phyloP scores from a whole-genome alignment of 2,888 invertebrate species.

The Meandrusa payeni region DNA sequence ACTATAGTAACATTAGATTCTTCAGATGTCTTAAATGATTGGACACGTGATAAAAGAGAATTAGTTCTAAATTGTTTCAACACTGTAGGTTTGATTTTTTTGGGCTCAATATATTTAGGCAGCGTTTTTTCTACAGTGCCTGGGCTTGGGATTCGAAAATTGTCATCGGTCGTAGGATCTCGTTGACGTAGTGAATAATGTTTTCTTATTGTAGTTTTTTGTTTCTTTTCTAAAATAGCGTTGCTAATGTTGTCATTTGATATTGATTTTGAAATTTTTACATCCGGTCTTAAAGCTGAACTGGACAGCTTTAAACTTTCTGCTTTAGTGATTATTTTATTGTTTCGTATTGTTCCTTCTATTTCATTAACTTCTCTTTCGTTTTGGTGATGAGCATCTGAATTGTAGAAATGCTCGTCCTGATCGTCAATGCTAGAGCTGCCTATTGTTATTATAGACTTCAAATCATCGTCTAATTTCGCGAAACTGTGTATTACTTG shows the following conservation, averaged over 20 bases:
- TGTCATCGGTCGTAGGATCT: conserved; percentile 63
- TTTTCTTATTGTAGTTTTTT: conserved; percentile 57
- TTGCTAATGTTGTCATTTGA: conserved; percentile 65
- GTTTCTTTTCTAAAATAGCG: conserved; percentile 46
- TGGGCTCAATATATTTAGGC: conserved; percentile 36
- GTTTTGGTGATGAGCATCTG: conserved; percentile 72
- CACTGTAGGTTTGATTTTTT: conserved; percentile 33
- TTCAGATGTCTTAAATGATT: conserved; percentile 71
- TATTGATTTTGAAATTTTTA: conserved; percentile 56
- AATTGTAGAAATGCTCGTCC: conserved; percentile 51
- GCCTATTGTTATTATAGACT: conserved; percentile 69
- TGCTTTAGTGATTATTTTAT: conserved; percentile 69
- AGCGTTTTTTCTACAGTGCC: conserved; percentile 50
- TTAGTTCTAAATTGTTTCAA: conserved; percentile 52
- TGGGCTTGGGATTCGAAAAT: conserved; percentile 63
- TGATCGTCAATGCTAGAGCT: conserved; percentile 69
- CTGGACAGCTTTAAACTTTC: conserved; percentile 62
- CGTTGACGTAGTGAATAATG: conserved; percentile 75
- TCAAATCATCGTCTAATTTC: conserved; percentile 71
- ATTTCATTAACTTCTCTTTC: conserved; percentile 76
- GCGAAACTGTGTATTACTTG: conserved; percentile 59
- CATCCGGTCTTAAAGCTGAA: conserved; percentile 49
- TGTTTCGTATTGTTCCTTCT: conserved; percentile 73
- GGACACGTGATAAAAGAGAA: conserved; percentile 65
- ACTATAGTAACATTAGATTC: conserved; percentile 71